A percentile compares a stretch with the other conserved stretches of the same genome.
These are phyloP conservation scores for Piscicola geometra DNA, from an alignment of 2,888 invertebrate species.

Conservation along the genomic window DNA sequence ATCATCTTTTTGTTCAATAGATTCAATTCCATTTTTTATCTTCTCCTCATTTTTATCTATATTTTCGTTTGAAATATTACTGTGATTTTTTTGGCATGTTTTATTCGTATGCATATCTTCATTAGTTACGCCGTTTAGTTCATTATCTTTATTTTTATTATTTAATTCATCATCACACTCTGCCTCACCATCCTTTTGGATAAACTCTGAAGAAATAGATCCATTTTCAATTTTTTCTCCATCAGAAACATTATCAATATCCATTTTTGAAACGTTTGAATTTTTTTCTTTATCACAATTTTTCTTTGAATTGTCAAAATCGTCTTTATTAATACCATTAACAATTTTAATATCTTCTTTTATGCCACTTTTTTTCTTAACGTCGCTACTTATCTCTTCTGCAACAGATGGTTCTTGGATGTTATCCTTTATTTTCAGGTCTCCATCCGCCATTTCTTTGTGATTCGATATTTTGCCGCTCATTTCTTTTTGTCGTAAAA, in stretches of 20 bases:
- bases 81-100: neutral
- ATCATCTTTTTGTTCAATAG: neutral
- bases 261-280: neutral
- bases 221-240: neutral
- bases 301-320: neutral
- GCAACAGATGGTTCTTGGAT: neutral
- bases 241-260: neutral
- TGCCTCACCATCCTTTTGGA: neutral
- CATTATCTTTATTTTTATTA: neutral
- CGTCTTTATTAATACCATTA: slow-evolving; percentile 4
- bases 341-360: neutral
- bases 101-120: neutral
- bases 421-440: neutral
- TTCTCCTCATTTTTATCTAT: neutral
- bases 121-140: neutral
- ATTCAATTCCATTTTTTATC: neutral
- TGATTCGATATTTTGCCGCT: slow-evolving; percentile 12
- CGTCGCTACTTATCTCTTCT: neutral
- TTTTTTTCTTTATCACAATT: neutral
- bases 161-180: neutral
- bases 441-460: neutral
- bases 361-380: neutral
- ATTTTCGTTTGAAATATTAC: neutral
- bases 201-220: neutral
- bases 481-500: slow-evolving; percentile 4